Percentiles rank a stretch among this genome's conserved stretches.
phyloP scores from a whole-genome alignment of 2,888 invertebrate genomes.

The Scaptomyza tumidula region DNA sequence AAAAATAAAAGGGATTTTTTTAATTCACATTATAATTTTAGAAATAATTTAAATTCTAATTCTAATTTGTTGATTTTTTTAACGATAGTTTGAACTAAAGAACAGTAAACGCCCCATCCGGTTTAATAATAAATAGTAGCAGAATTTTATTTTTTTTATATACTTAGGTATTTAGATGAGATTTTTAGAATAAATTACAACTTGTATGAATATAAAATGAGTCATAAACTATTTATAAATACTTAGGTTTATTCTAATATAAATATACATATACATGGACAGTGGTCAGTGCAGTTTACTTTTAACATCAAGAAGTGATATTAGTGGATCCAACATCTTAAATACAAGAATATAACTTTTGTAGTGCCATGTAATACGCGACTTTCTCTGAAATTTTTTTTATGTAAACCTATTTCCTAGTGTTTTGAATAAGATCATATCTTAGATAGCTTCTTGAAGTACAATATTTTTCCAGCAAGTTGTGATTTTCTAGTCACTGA shows the following conservation, averaged over 20 bases:
- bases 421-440: no score
- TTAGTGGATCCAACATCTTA: no score
- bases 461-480: neutral
- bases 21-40: slow-evolving; percentile 21
- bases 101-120: slow-evolving; percentile 1
- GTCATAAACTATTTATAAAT: slow-evolving; percentile 35
- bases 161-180: slow-evolving; percentile 45
- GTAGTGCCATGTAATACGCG: no score
- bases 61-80: slow-evolving; percentile 14
- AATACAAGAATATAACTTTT: no score
- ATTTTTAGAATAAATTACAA: slow-evolving; percentile 27
- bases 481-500: neutral
- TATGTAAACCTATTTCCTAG: no score
- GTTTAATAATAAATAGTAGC: slow-evolving; percentile 58
- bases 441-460: no score
- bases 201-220: slow-evolving; percentile 22
- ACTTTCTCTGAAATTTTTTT: no score
- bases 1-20: slow-evolving; percentile 7
- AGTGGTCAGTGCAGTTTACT: neutral
- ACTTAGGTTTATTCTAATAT: slow-evolving; percentile 30
- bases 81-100: slow-evolving; percentile 16
- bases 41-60: slow-evolving; percentile 27
- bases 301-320: no score
- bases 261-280: slow-evolving; percentile 1
- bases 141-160: slow-evolving; percentile 12